Base-by-base conservation (phyloP, 2,113 vertebrate species). In the Bambusicola thoracicus region DNA sequence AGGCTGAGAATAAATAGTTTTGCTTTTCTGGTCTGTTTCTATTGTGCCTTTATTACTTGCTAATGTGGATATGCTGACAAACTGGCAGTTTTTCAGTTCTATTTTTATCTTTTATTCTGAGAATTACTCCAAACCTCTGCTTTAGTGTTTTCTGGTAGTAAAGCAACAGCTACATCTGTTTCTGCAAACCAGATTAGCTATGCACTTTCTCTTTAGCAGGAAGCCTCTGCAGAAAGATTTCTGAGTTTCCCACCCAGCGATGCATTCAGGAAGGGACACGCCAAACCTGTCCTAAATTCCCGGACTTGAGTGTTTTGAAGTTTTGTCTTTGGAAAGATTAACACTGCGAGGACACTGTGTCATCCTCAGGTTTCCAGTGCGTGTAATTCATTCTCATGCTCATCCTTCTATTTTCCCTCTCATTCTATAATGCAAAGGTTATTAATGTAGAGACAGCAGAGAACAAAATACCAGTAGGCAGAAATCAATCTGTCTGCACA, bases 291-390 rank as follows among this genome's bases (percentile, higher is more conserved):
- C 73, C 59, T 90, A 55, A 92, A 92, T 92, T 58, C 84, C 81
- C 84, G 82, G 53, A 84, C 20, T 85, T 73, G 61, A 89, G 36
- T 81, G 11, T 81, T 90, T 76, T 77, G 24, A 49, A 82, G 91
- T 78, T 77, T 73, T 84, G 32, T 63, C 76, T 75, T 65, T 95
- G 95, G 96, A 94, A 97, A 96, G 89, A 97, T 87, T 94, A 97
- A 95, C 73, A 87, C 67, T 2, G 2, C 40, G 11, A 55, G 89
- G 63, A 51, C 51, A 90, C 3, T 40, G 63, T 92, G 93, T 92
- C 88, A 89, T 92, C 51, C 80, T 70, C 9, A 5, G 90, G 87
- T 59, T 81, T 92, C 86, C 58, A 75, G 63, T 56, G 18, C 53
- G 27, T 63, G 75, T 86, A 77, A 84, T 49, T 96, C 90, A 85